These are phyloP conservation scores for Caenorhabditis becei DNA, from an alignment of 2,888 invertebrate species.

Conservation along the genomic window DNA sequence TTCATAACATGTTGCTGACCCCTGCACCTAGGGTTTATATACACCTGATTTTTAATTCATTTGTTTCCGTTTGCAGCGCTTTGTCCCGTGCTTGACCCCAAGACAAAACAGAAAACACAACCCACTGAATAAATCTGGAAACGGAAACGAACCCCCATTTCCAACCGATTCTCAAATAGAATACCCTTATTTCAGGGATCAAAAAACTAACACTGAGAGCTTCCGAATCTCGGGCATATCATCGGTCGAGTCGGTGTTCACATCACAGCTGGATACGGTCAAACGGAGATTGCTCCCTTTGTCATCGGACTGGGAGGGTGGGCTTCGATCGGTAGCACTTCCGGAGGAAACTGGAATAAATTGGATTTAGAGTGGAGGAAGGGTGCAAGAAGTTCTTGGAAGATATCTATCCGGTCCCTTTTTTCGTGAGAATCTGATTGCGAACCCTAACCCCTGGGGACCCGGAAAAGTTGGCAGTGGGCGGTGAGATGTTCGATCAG, in stretches of 20 bases:
- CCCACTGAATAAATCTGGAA: background rate
- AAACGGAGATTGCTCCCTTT: constrained; percentile 34
- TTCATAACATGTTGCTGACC: background rate
- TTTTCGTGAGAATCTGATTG: background rate
- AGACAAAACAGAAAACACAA: background rate
- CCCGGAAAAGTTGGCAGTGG: constrained; percentile 26
- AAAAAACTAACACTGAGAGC: constrained; percentile 46
- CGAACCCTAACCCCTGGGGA: background rate
- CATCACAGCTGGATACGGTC: constrained; percentile 59
- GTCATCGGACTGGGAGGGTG: constrained; percentile 15
- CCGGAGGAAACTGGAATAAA: constrained; percentile 60
- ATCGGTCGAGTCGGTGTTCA: constrained; percentile 40
- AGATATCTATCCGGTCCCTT: background rate
- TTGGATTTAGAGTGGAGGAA: too few species aligned
- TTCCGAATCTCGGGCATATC: constrained; percentile 39
- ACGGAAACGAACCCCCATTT: background rate
- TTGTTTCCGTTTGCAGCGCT: background rate
- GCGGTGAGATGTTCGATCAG: constrained; percentile 41
- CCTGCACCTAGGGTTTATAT: too few species aligned
- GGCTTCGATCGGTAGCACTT: constrained; percentile 58
- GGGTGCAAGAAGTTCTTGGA: background rate
- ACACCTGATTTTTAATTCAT: background rate
- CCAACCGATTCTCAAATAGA: background rate
- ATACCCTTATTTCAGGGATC: background rate
- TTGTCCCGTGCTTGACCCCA: background rate